A percentile compares a stretch with the other conserved stretches of the same genome.
phyloP scores from a whole-genome alignment of 2,888 invertebrate genomes.

The Acronicta leporina region DNA sequence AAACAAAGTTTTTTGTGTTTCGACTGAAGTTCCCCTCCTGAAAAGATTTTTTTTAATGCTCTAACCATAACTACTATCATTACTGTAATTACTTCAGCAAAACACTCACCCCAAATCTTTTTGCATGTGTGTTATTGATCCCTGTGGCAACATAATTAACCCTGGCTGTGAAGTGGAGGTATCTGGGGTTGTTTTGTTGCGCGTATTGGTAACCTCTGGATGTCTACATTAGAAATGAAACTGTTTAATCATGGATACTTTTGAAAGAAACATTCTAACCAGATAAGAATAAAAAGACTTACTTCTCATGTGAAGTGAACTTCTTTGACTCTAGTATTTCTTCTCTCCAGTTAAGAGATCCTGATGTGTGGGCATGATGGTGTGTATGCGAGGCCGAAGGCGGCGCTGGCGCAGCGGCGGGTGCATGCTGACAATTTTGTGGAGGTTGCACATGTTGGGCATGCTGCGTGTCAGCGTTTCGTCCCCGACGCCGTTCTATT shows the following conservation, averaged over 20 bases:
- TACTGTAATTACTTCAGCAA: constrained; percentile 9
- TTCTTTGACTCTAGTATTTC: constrained; percentile 85
- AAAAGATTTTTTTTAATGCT: constrained; percentile 20
- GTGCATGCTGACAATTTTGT: constrained; percentile 29
- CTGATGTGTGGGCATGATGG: constrained; percentile 54
- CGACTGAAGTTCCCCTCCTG: constrained; percentile 70
- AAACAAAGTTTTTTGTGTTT: constrained; percentile 80
- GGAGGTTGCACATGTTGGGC: constrained; percentile 10
- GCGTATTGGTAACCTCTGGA: constrained; percentile 69
- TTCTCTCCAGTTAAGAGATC: constrained; percentile 83
- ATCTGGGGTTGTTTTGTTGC: constrained; percentile 77
- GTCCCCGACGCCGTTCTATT: constrained; percentile 54
- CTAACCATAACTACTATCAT: not conserved
- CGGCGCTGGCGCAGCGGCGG: constrained; percentile 14
- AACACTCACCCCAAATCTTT: constrained; percentile 77
- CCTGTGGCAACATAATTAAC: constrained; percentile 80
- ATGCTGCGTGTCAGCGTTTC: constrained; percentile 58
- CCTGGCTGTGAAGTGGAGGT: constrained; percentile 77
- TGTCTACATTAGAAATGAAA: constrained; percentile 59
- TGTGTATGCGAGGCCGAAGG: constrained; percentile 9
- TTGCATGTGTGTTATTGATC: constrained; percentile 75
- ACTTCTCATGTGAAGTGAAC: constrained; percentile 75
- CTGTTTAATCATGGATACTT: no score
- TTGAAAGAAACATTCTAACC: no score
- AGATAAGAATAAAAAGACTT: constrained; percentile 30